A percentile compares a stretch with the other conserved stretches of the same genome.
phyloP scores from a whole-genome alignment of 2,113 vertebrate species.

The Raphicerus campestris region DNA sequence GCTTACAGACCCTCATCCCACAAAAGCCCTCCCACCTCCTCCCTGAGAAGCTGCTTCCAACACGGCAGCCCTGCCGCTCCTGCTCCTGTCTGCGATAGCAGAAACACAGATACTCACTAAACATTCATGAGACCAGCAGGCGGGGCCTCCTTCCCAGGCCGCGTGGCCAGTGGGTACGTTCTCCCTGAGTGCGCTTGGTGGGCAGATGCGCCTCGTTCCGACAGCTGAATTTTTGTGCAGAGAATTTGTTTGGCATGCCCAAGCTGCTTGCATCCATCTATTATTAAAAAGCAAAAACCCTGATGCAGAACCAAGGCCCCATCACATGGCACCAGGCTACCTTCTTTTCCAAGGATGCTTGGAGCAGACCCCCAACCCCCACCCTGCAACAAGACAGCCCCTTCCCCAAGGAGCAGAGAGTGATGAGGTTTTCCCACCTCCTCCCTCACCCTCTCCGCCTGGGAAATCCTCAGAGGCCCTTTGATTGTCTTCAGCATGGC shows the following conservation, averaged over 20 bases:
- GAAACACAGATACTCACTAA: constrained; percentile 79
- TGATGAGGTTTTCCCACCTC: neutral
- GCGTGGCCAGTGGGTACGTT: constrained; percentile 68
- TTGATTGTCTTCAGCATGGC: neutral
- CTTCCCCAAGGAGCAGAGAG: neutral
- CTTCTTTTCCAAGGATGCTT: neutral
- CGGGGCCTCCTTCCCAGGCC: constrained; percentile 54
- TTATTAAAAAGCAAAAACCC: constrained; percentile 79
- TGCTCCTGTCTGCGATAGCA: constrained; percentile 75
- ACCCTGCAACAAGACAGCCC: neutral
- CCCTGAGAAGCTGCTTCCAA: constrained; percentile 81
- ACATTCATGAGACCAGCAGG: constrained; percentile 73
- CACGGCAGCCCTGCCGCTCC: constrained; percentile 66
- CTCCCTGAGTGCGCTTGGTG: constrained; percentile 78
- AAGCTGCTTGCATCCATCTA: constrained; percentile 83
- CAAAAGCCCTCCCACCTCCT: constrained; percentile 78
- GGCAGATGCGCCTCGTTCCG: constrained; percentile 85
- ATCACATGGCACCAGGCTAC: neutral
- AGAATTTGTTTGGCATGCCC: constrained; percentile 86
- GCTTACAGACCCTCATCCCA: constrained; percentile 52
- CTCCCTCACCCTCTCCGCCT: neutral
- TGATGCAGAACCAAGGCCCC: neutral
- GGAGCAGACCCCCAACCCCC: neutral
- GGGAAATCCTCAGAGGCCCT: neutral
- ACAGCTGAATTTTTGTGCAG: constrained; percentile 88